Percentiles rank a stretch among this genome's conserved stretches.
Evolutionary conservation across 2,888 invertebrate species (phyloP).

Genomic region (Apoderus coryli): DNA sequence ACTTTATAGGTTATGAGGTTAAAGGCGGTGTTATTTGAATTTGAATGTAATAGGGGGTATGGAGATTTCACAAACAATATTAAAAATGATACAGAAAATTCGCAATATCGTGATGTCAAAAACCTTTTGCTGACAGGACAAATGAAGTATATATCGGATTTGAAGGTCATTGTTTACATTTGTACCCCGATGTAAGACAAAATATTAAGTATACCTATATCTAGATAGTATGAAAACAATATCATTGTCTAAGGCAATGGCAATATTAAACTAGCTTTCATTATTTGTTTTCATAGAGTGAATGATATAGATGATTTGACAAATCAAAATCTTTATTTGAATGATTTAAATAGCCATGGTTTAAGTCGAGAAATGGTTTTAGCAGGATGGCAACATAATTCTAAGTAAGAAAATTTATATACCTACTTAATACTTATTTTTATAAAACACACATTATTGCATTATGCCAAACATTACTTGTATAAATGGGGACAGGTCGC

Average conservation of each 20-base stretch:
- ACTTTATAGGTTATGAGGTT: conserved; percentile 49
- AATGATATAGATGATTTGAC: conserved; percentile 70
- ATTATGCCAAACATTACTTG: too few species aligned
- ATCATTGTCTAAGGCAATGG: too few species aligned
- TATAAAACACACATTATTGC: too few species aligned
- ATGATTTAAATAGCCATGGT: conserved; percentile 73
- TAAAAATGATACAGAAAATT: conserved; percentile 5
- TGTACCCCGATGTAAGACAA: conserved; percentile 68
- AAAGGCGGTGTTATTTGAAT: conserved; percentile 67
- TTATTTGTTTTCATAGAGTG: conserved; percentile 45
- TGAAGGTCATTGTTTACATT: conserved; percentile 68
- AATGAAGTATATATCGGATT: conserved; percentile 65
- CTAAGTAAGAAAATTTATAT: conserved; percentile 34
- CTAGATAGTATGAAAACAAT: too few species aligned
- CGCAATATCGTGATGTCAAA: conserved; percentile 21
- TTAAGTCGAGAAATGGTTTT: conserved; percentile 67
- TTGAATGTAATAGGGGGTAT: conserved; percentile 53
- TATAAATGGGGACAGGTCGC: too few species aligned
- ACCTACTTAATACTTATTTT: too few species aligned
- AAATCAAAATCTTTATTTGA: conserved; percentile 59
- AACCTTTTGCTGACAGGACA: conserved; percentile 71
- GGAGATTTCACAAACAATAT: conserved; percentile 20
- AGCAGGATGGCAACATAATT: conserved; percentile 71
- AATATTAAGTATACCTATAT: not conserved
- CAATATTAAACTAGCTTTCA: too few species aligned